Evolutionary conservation across 2,113 vertebrate species (phyloP), one percentile per base, ranked within the genome.

Genomic region (Pyxicephalus adspersus): DNA sequence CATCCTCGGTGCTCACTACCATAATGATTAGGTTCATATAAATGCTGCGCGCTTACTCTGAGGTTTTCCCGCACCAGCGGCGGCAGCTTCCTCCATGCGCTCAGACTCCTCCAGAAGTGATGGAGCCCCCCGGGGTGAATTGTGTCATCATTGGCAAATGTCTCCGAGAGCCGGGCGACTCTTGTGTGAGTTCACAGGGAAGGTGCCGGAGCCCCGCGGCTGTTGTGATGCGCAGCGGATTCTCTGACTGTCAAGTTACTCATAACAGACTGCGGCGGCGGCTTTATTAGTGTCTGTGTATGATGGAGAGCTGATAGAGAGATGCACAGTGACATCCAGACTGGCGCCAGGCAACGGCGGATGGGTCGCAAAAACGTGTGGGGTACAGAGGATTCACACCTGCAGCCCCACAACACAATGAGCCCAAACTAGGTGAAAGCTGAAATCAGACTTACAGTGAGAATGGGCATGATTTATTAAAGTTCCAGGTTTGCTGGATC

Each of bases 111-210:
- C 23, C 17, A 64, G 34, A 38, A n/a, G 74, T 26, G 23, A 29
- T 4, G 26, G 34, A 26, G 51, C 23, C 66, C 23, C 77, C 31
- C 19, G 29, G 51, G 55, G 55, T n/a, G n/a, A n/a, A 19, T 50
- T 13, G 17, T 70, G 25, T 70, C 34, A 70, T 79, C 61, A 70
- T 70, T n/a, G 22, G 54, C 22, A n/a, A 57, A 55, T 70, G 64
- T 79, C 77, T 34, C 31, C 2, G 23, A 23, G 3, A 54, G 71
- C 28, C 19, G 3, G 26, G 51, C 13, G 5, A 34, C 9, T 9
- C 5, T 1, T 67, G 76, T 45, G 29, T 18, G 2, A 61, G 31
- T 79, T 79, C 65, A 70, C 31, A 38, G 52, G 31, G 34, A 61
- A 68, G 23, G 55, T 72, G 66, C 29, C 66, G 63, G 77, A 19